Evolutionary conservation across 2,113 vertebrate genomes (phyloP).

Genomic region (Rhinopomastus cyanomelas): DNA sequence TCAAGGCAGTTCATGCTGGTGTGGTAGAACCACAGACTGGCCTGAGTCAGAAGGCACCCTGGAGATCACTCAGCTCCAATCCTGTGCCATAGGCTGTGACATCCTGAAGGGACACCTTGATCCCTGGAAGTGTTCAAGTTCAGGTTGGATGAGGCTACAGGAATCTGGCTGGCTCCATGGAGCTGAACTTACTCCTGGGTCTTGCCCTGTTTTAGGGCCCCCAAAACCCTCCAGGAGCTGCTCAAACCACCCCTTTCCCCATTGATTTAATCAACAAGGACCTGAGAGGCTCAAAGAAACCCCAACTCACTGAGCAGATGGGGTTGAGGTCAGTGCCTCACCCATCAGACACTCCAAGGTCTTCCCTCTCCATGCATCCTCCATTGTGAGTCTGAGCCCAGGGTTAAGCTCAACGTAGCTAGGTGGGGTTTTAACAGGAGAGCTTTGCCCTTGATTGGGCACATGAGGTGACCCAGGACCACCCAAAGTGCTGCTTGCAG

Average conservation of each 20-base stretch:
- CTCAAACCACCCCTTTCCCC: neutral
- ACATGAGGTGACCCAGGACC: no score
- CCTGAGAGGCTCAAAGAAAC: neutral
- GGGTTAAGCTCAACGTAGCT: neutral
- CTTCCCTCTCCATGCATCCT: neutral
- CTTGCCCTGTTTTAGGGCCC: neutral
- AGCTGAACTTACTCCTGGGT: accelerated
- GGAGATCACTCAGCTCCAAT: no score
- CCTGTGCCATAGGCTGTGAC: no score
- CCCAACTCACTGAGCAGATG: accelerated
- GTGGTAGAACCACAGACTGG: no score
- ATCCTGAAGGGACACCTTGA: no score
- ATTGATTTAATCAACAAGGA: neutral
- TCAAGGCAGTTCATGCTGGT: no score
- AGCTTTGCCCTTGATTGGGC: neutral
- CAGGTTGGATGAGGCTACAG: no score
- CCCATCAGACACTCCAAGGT: accelerated
- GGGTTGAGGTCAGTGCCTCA: neutral
- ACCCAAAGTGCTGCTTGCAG: no score
- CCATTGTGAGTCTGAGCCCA: accelerated
- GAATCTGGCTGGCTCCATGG: accelerated
- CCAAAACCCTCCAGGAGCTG: accelerated
- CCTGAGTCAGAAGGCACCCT: no score
- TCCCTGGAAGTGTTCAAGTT: no score
- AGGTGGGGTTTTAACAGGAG: neutral